These are phyloP conservation scores for Hemicentrotus pulcherrimus DNA, from an alignment of 35 echinoderm and acorn worm species.

Conservation along the genomic window DNA sequence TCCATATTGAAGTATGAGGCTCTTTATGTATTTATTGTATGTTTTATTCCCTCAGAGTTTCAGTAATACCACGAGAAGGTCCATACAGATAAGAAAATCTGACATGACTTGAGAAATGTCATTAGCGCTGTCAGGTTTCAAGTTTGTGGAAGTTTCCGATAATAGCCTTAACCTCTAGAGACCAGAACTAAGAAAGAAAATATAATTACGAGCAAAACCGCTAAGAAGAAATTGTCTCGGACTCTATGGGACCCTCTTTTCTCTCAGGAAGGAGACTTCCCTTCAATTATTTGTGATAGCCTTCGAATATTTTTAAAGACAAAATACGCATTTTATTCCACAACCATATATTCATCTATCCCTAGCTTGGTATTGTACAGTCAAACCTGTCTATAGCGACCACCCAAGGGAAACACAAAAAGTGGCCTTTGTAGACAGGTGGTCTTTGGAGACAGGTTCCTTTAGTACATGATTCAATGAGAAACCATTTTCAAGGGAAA, in stretches of 20 bases:
- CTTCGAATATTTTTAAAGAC: neutral
- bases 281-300: neutral
- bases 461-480: too few relatives aligned
- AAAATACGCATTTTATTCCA: neutral
- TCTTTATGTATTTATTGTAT: too few relatives aligned
- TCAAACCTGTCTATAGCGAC: too few relatives aligned
- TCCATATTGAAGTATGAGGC: too few relatives aligned
- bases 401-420: too few relatives aligned
- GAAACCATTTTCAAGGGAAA: too few relatives aligned
- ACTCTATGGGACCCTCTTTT: neutral
- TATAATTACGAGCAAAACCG: neutral
- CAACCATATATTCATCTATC: neutral
- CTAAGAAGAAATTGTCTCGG: neutral
- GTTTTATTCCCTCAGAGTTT: too few relatives aligned
- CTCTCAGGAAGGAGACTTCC: neutral
- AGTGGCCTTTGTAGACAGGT: too few relatives aligned
- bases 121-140: neutral
- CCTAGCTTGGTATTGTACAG: neutral
- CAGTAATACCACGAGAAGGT: too few relatives aligned
- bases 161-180: neutral
- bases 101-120: neutral
- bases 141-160: neutral
- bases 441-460: too few relatives aligned
- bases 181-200: neutral
- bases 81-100: too few relatives aligned